Conservation (phyloP, 1,140 invertebrate species). For the Choristoneura fumiferana region DNA sequence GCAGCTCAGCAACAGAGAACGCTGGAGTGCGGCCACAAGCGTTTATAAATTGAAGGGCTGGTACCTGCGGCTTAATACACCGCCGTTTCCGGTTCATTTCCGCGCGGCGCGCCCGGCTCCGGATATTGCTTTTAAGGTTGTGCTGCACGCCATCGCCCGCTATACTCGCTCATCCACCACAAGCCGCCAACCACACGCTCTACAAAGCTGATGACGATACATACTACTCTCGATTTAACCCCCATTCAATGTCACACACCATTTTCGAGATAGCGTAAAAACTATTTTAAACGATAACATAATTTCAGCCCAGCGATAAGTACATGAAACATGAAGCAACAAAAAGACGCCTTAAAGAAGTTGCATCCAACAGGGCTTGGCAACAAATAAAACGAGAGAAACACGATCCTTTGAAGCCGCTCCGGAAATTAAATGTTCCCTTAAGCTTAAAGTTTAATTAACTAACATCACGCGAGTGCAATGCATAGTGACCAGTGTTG, state of each 20-base stretch:
- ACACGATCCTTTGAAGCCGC: constrained; percentile 40
- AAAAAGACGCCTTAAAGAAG: constrained; percentile 26
- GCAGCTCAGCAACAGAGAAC: constrained; percentile 42
- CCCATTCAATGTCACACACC: too few relatives aligned
- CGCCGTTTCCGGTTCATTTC: constrained; percentile 79
- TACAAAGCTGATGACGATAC: neutral
- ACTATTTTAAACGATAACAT: too few relatives aligned
- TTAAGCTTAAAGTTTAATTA: constrained; percentile 65
- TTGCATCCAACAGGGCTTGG: constrained; percentile 30
- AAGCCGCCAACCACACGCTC: constrained; percentile 27
- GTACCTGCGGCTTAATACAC: constrained; percentile 79
- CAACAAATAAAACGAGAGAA: constrained; percentile 45
- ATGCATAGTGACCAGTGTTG: constrained; percentile 28
- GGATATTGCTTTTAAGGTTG: constrained; percentile 80
- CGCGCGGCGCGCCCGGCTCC: constrained; percentile 70
- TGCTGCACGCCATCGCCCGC: constrained; percentile 63
- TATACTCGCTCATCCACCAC: constrained; percentile 27
- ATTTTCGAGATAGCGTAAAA: too few relatives aligned
- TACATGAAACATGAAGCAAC: constrained; percentile 2
- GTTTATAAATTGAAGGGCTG: constrained; percentile 77
- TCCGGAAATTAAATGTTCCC: constrained; percentile 63
- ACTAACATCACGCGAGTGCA: constrained; percentile 53
- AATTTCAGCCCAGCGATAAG: neutral
- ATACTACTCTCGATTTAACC: neutral
- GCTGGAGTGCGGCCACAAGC: constrained; percentile 61